Evolutionary conservation across 2,797 vertebrate genomes (phyloP).

Genomic region (Erpetoichthys calabaricus): DNA sequence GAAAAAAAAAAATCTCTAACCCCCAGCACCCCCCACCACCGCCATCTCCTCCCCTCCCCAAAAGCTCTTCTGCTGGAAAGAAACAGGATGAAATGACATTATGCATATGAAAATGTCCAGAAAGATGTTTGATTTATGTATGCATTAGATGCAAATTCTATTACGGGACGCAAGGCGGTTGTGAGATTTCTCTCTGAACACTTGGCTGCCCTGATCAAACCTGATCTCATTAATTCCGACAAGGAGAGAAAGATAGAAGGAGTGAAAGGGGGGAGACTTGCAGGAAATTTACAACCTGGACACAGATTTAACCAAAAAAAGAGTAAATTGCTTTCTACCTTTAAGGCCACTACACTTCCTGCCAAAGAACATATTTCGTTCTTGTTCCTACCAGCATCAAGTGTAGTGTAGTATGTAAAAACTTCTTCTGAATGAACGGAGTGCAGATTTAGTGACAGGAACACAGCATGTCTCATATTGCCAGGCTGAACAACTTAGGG

Average conservation of each 20-base stretch:
- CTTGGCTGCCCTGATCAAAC: conserved; percentile 99
- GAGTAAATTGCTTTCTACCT: conserved; percentile 69
- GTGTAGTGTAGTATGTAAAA: no score
- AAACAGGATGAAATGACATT: conserved; percentile 98
- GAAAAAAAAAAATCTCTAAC: conserved; percentile 52
- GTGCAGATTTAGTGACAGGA: no score
- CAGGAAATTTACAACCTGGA: conserved; percentile 97
- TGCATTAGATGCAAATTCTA: conserved; percentile 99
- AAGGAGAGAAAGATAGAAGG: conserved; percentile 85
- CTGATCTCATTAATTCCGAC: conserved; percentile 99
- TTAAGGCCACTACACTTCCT: conserved; percentile 25
- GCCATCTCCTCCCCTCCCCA: conserved; percentile 40
- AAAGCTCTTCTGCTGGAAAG: conserved; percentile 71
- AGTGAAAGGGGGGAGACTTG: conserved; percentile 63
- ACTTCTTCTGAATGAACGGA: no score
- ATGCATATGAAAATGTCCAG: conserved; percentile 99
- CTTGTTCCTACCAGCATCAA: conserved; percentile 16
- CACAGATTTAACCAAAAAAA: conserved; percentile 65
- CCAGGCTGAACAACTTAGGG: no score
- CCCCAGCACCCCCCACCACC: conserved; percentile 36
- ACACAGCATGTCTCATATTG: no score
- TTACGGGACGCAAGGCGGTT: conserved; percentile 97
- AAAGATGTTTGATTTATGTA: conserved; percentile 99
- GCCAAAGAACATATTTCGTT: conserved; percentile 20
- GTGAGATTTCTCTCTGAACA: conserved; percentile 98